These are phyloP conservation scores for Sogatella furcifera DNA, from an alignment of 1,140 invertebrate species.

Conservation along the genomic window DNA sequence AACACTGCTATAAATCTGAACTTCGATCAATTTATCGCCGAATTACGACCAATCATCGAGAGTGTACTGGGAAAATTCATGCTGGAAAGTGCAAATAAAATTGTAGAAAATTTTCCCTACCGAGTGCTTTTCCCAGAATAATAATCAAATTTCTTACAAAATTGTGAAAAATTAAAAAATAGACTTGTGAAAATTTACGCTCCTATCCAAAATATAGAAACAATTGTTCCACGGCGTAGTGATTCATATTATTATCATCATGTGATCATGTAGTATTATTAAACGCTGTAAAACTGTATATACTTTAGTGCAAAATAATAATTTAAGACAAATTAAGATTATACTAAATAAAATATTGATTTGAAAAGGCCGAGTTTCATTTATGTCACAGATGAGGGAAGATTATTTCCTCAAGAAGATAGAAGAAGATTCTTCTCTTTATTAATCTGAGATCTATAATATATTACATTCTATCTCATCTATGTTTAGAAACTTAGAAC, in stretches of 20 bases:
- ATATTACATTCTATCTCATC: no score
- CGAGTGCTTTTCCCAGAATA: conserved; percentile 44
- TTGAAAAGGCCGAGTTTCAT: no score
- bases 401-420: no score
- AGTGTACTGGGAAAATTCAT: conserved; percentile 40
- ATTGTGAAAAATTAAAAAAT: no score
- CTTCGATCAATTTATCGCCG: conserved; percentile 41
- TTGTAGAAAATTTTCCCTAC: conserved; percentile 40
- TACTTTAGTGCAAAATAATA: no score
- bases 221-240: conserved; percentile 1
- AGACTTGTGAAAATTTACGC: neutral
- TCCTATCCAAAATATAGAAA: neutral
- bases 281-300: no score
- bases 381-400: no score
- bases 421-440: no score
- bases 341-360: no score
- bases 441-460: no score
- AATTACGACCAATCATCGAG: conserved; percentile 45
- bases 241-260: conserved; percentile 3
- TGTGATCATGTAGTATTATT: neutral
- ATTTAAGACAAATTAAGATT: no score
- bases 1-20: conserved; percentile 53
- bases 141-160: conserved; percentile 6
- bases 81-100: conserved; percentile 43
- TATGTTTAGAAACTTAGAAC: no score